Conservation (phyloP, 2,113 vertebrate genomes). For the Cottus gobio region DNA sequence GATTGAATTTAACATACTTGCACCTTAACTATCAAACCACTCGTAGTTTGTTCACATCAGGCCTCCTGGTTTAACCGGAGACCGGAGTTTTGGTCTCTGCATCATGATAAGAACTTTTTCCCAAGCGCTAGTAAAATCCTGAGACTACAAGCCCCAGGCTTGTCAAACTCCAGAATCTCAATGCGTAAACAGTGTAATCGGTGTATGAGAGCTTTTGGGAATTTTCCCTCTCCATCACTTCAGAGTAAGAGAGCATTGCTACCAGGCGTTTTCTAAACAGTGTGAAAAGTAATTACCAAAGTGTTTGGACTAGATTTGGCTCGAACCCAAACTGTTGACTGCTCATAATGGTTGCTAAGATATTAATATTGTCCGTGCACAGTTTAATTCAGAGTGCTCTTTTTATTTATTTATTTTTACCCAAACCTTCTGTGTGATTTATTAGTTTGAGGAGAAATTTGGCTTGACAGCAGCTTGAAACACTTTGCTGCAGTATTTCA, state of each 20-base stretch:
- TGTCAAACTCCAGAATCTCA: conserved; percentile 64
- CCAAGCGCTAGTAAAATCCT: conserved; percentile 38
- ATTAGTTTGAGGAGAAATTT: conserved; percentile 34
- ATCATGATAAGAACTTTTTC: conserved; percentile 48
- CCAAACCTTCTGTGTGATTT: conserved; percentile 38
- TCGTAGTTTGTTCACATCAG: conserved; percentile 21
- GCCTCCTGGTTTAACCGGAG: conserved; percentile 21
- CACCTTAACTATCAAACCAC: neutral
- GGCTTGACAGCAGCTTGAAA: conserved; percentile 15
- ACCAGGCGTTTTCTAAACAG: conserved; percentile 53
- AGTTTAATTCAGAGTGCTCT: conserved; percentile 31
- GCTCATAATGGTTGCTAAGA: conserved; percentile 46
- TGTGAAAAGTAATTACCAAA: conserved; percentile 50
- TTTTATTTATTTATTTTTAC: conserved; percentile 44
- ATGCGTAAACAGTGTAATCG: conserved; percentile 62
- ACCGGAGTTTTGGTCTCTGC: conserved; percentile 21
- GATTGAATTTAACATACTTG: neutral
- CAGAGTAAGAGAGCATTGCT: conserved; percentile 3
- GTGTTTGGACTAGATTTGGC: conserved; percentile 59
- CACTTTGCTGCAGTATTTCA: conserved; percentile 35
- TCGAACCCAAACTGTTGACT: conserved; percentile 38
- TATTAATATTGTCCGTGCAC: conserved; percentile 33
- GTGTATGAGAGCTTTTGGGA: conserved; percentile 54
- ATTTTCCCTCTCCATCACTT: conserved; percentile 43
- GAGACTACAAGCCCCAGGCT: conserved; percentile 37